Percentiles rank a stretch among this genome's conserved stretches.
phyloP scores from a whole-genome alignment of 2,797 vertebrate genomes.

The Kryptolebias ocellatus region DNA sequence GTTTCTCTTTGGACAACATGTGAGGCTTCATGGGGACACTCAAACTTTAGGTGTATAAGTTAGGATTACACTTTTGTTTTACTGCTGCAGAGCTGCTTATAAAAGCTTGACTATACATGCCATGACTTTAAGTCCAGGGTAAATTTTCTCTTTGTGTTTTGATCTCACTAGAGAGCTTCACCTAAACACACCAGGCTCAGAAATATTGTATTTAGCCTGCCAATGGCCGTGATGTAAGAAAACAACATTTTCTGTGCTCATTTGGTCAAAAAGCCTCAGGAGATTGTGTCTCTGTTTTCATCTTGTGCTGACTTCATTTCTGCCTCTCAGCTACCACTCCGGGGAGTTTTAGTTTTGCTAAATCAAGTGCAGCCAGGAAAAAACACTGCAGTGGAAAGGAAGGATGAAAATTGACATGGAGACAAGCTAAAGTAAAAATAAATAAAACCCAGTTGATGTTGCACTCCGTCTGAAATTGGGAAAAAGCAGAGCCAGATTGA shows the following conservation, averaged over 20 bases:
- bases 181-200: slow-evolving; percentile 19
- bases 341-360: slow-evolving; percentile 20
- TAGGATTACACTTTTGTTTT: not conserved
- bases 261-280: slow-evolving; percentile 18
- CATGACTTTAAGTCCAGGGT: not conserved
- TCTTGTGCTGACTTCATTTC: slow-evolving; percentile 36
- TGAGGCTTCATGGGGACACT: not conserved
- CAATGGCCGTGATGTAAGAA: slow-evolving; percentile 9
- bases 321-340: slow-evolving; percentile 32
- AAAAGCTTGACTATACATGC: slow-evolving; percentile 6
- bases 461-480: not conserved
- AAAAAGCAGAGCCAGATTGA: slow-evolving; percentile 14
- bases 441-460: slow-evolving; percentile 10
- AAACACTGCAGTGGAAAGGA: slow-evolving; percentile 21
- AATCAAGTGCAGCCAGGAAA: slow-evolving; percentile 37
- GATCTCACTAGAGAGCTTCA: slow-evolving; percentile 11
- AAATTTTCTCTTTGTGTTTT: slow-evolving; percentile 13
- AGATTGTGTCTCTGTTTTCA: slow-evolving; percentile 31
- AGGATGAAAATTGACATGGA: slow-evolving; percentile 27
- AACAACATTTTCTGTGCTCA: slow-evolving; percentile 29
- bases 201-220: slow-evolving; percentile 23
- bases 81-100: not conserved
- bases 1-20: no score
- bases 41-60: not conserved
- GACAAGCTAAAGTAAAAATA: slow-evolving; percentile 24